Conservation (phyloP, 37 sponge, comb jelly and placozoan species). For the Theonella swinhoei region DNA sequence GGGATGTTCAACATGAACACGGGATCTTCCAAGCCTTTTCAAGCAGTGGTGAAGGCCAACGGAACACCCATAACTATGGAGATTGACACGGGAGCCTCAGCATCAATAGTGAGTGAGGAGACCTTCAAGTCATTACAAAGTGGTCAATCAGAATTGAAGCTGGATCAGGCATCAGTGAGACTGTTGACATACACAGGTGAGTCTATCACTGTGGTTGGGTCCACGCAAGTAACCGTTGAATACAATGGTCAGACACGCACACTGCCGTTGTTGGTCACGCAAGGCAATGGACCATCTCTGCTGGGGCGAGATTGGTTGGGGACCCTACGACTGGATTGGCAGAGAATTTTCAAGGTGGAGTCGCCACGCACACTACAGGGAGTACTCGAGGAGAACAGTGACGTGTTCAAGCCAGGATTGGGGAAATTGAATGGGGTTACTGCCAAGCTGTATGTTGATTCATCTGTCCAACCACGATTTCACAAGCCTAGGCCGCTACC, state of each 20-base stretch:
- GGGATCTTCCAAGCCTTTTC: too few species aligned
- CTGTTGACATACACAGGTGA: constrained; percentile 25
- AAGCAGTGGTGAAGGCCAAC: too few species aligned
- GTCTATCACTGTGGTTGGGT: neutral
- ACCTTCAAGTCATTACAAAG: neutral
- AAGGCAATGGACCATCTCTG: neutral
- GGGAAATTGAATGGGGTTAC: neutral
- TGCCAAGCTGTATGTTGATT: constrained; percentile 31
- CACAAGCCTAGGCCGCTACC: constrained; percentile 39
- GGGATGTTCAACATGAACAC: too few species aligned
- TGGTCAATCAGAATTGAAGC: neutral
- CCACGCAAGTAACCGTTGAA: neutral
- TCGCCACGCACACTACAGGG: neutral
- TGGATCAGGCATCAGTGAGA: neutral
- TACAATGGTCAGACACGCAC: neutral
- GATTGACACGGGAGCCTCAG: constrained; percentile 10
- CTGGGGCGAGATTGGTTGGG: constrained; percentile 15
- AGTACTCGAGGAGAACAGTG: neutral
- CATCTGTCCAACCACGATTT: constrained; percentile 25
- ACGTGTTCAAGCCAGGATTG: constrained; percentile 7
- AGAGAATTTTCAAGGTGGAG: neutral
- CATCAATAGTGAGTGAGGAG: constrained; percentile 1
- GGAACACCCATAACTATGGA: too few species aligned
- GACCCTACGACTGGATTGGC: constrained; percentile 14
- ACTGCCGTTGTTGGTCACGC: neutral